Evolutionary conservation across 1,140 invertebrate genomes (phyloP), one percentile per base, ranked within the genome.

Genomic region (Mamestra configurata): DNA sequence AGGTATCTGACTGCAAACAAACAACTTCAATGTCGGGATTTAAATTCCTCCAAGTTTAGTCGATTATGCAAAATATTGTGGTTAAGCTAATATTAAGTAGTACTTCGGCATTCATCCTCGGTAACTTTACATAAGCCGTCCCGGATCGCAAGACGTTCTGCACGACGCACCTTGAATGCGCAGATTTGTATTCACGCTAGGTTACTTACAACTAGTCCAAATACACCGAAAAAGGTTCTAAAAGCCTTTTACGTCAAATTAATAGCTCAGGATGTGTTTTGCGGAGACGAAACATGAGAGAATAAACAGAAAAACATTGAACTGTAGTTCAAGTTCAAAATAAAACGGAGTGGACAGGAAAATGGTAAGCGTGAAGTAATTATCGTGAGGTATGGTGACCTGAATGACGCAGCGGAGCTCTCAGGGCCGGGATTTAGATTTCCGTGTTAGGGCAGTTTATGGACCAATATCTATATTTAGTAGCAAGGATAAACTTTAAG

Each of bases 251-350:
- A 27, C 61, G 10, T 15, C 10, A 46, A 2, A 51, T 35, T 35
- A 51, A 71, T 11, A 4, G 15, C 7, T 18, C 46, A 53, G 46
- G 68, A 51, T 31, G 37, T 71, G 51, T 70, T 71, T 68, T 15
- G 46, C 68, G 24, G 27, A 40, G 13, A 20, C n/a, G 13, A n/a
- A 37, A 5, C 11, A 43, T 51, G n/a, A 66, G 61, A 66, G 43
- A 66, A 66, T 71, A 10, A 15, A 11, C 6, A 4, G 24, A 6
- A 0, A 35, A 46, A 35, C 71, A 40, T 37, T 73, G 71, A 73
- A 73, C 71, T 40, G 51, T 22, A 5, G 71, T 35, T 73, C 71
- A 73, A 73, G 71, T 57, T 73, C 35, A 73, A 73, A 55, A 35
- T 37, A 53, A 68, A 71, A 22, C 6, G 6, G 46, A 37, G 4